Conservation (phyloP, 2,888 invertebrate genomes). For the Nomada lathburiana region DNA sequence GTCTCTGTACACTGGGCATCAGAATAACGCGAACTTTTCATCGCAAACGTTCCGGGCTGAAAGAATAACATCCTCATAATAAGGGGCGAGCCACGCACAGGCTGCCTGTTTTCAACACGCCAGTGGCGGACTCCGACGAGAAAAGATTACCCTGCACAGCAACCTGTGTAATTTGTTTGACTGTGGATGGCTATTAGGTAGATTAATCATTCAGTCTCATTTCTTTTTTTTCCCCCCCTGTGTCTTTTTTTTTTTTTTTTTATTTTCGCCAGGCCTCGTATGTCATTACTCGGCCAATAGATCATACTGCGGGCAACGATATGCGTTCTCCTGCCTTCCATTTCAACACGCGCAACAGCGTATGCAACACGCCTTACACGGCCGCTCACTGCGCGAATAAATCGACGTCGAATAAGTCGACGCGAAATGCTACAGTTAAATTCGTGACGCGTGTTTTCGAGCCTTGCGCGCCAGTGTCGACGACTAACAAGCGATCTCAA, state of each 20-base stretch:
- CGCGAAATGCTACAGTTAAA: slow-evolving; percentile 1
- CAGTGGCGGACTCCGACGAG: slow-evolving; percentile 5
- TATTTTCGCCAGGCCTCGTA: slow-evolving; percentile 18
- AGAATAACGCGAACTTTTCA: too few relatives aligned
- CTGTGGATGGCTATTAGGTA: slow-evolving; percentile 33
- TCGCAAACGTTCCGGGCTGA: too few relatives aligned
- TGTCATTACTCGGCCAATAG: slow-evolving; percentile 45
- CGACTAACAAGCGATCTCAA: not conserved
- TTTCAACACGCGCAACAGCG: slow-evolving; percentile 28
- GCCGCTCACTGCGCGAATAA: slow-evolving; percentile 5
- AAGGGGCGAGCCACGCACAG: too few relatives aligned
- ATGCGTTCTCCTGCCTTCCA: slow-evolving; percentile 30
- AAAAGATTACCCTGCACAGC: slow-evolving; percentile 28
- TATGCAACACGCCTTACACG: not conserved
- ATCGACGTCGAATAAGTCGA: too few relatives aligned
- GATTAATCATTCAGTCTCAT: slow-evolving; percentile 42
- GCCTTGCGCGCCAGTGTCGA: not conserved
- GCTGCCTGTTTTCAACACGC: not conserved
- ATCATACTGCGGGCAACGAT: slow-evolving; percentile 36
- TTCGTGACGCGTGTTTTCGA: slow-evolving; percentile 14
- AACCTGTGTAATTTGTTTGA: slow-evolving; percentile 37
- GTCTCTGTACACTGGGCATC: too few relatives aligned
- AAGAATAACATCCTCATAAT: too few relatives aligned
- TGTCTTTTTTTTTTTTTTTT: too few relatives aligned
- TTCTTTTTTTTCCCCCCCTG: not conserved